Conservation (phyloP, 1,140 invertebrate species). For the Drosophila nigromelanica region DNA sequence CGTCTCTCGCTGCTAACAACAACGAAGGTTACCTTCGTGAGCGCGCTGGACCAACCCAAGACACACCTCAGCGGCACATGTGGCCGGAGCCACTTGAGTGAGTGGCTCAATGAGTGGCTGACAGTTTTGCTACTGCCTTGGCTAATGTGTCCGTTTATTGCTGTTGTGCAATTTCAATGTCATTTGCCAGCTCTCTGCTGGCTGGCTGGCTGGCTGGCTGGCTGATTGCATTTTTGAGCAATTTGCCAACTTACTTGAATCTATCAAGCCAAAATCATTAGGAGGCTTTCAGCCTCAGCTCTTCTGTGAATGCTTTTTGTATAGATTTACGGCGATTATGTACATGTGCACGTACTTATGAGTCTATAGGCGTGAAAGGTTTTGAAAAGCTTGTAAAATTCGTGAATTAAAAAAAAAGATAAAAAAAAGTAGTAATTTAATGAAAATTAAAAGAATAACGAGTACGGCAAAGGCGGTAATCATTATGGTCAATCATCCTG, state of each 20-base stretch:
- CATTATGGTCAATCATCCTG: not conserved
- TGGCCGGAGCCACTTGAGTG: slow-evolving; percentile 8
- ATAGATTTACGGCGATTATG: not conserved
- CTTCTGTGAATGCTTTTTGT: slow-evolving; percentile 1
- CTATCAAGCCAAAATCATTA: slow-evolving; percentile 43
- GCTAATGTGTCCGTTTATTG: slow-evolving; percentile 60
- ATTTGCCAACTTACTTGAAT: slow-evolving; percentile 49
- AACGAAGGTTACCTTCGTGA: slow-evolving; percentile 18
- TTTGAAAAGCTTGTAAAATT: not conserved
- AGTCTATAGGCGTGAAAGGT: slow-evolving; percentile 5
- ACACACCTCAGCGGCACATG: slow-evolving; percentile 38
- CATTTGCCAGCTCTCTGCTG: slow-evolving; percentile 64
- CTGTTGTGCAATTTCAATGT: slow-evolving; percentile 68
- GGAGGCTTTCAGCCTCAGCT: slow-evolving; percentile 15
- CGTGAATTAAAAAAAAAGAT: too few species aligned
- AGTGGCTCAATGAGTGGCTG: slow-evolving; percentile 27
- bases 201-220: too few species aligned
- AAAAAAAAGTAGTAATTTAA: too few species aligned
- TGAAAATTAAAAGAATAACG: too few species aligned
- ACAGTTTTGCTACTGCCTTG: slow-evolving; percentile 41
- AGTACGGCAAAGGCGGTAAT: too few species aligned
- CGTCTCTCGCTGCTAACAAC: too few species aligned
- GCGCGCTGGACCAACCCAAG: slow-evolving; percentile 23
- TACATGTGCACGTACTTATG: not conserved
- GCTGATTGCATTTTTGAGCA: slow-evolving; percentile 60